Evolutionary conservation across 1,140 invertebrate genomes (phyloP).

Genomic region (Trachymyrmex cornetzi): DNA sequence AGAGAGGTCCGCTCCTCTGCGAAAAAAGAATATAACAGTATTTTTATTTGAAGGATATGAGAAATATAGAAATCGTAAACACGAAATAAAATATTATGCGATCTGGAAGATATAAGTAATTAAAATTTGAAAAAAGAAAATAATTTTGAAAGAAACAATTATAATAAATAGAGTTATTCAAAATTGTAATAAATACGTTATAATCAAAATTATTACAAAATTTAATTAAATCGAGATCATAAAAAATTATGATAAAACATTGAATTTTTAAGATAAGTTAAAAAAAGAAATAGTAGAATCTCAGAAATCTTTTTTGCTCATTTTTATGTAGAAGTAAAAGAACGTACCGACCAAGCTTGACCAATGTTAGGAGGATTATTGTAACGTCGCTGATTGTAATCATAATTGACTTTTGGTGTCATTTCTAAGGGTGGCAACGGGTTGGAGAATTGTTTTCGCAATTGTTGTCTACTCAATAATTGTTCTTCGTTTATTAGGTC

Average conservation of each 20-base stretch:
- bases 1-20: conserved; percentile 75
- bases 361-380: conserved; percentile 71
- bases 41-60: conserved; percentile 23
- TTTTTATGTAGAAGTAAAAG: neutral
- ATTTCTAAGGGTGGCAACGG: conserved; percentile 62
- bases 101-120: neutral
- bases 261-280: neutral
- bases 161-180: neutral
- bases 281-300: neutral
- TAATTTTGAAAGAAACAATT: neutral
- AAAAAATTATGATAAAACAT: neutral
- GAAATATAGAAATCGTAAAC: neutral
- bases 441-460: conserved; percentile 62
- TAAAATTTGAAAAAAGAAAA: neutral
- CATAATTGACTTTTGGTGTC: conserved; percentile 74
- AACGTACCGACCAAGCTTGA: conserved; percentile 78
- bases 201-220: no score
- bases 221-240: no score
- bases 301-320: neutral
- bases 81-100: neutral
- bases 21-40: conserved; percentile 19
- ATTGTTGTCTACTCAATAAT: conserved; percentile 43
- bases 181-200: no score
- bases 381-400: conserved; percentile 72
- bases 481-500: conserved; percentile 83